Base-by-base conservation (phyloP, 2,797 vertebrate genomes). In the Nyctibius grandis region DNA sequence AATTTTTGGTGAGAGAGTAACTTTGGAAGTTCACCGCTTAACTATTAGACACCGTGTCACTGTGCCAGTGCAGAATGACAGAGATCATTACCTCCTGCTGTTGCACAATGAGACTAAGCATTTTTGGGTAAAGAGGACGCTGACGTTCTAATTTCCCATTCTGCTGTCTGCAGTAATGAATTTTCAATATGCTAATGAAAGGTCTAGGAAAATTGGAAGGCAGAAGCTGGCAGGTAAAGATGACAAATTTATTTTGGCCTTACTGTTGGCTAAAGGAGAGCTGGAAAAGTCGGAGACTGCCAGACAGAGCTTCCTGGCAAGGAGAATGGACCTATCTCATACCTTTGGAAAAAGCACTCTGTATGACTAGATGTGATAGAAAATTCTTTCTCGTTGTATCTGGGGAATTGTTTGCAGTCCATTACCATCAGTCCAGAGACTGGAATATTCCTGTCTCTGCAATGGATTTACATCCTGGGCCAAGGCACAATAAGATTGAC, bases 181-280 rank as follows among this genome's bases (percentile, higher is more conserved):
- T 95, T 89, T 94, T 92, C 88, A 95, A 40, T 91, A 60, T 17
- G 34, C 36, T 91, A 44, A 93, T 76, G 77, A 87, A 82, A 95
- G 82, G 64, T 60, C 53, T 77, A 87, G 95, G 93, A 96, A 96
- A 96, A 74, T 70, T 91, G 95, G 94, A 96, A 96, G 54, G 47
- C 77, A 96, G 77, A 82, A 95, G 34, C 77, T 95, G 96, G 56
- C 85, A 91, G 67, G 72, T 91, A 70, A 70, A 85, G 65, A 60
- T 77, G 94, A 93, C 83, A 42, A 61, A 94, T 95, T 79, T 93
- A 40, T 89, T 95, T 91, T 96, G 88, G 74, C 67, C 22, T 85
- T 89, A 19, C 9, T 64, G 11, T 67, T 92, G 94, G 89, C 93
- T 93, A 56, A 86, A 67, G 42, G 26, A 76, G 67, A 90, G 31